phyloP scores from a whole-genome alignment of 2,113 vertebrate genomes.

The Pseudonaja textilis region DNA sequence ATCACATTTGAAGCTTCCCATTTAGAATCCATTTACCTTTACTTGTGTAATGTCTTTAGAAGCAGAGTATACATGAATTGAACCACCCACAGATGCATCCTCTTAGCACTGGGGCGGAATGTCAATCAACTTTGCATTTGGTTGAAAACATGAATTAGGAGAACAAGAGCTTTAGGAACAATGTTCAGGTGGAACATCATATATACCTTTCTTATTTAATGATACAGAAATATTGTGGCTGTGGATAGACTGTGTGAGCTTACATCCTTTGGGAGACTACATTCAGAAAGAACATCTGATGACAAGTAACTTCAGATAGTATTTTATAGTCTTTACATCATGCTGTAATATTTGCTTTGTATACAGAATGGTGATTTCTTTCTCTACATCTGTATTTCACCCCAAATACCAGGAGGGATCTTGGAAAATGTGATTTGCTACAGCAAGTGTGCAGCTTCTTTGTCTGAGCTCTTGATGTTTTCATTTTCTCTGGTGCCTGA shows the following conservation, averaged over 20 bases:
- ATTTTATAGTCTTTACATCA: background rate
- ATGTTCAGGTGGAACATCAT: background rate
- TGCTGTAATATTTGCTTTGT: background rate
- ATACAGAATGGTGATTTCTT: background rate
- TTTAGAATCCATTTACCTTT: background rate
- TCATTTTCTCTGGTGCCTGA: background rate
- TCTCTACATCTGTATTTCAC: background rate
- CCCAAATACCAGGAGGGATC: background rate
- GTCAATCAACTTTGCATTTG: background rate
- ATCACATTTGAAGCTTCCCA: background rate
- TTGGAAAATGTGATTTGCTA: background rate
- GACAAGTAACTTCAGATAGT: background rate
- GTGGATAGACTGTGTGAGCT: background rate
- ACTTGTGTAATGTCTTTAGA: background rate
- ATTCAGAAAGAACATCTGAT: background rate
- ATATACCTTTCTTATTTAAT: background rate
- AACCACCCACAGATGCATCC: background rate
- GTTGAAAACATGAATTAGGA: background rate
- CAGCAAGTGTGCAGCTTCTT: background rate
- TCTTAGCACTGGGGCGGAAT: background rate
- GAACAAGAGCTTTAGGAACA: background rate
- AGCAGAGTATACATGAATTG: background rate
- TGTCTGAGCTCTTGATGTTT: background rate
- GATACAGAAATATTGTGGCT: background rate
- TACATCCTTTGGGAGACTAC: background rate